These are phyloP conservation scores for Drosophila testacea DNA, from an alignment of 2,888 invertebrate genomes.

Conservation along the genomic window DNA sequence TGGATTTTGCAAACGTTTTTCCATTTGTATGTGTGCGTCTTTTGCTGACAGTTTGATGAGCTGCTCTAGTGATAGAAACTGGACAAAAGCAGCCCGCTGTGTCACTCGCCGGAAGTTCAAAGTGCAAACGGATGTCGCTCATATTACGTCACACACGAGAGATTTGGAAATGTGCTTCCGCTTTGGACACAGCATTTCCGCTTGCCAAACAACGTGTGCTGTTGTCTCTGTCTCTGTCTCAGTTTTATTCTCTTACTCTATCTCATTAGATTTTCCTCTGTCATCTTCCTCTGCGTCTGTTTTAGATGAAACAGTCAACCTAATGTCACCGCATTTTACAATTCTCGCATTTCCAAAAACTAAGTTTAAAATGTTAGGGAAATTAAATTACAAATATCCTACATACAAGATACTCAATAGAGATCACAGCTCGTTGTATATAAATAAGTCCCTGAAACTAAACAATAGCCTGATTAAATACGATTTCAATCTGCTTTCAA, in stretches of 20 bases:
- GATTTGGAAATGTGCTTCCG: slow-evolving; percentile 61
- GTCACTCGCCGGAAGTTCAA: slow-evolving; percentile 68
- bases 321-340: slow-evolving; percentile 20
- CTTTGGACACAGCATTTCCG: slow-evolving; percentile 44
- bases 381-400: slow-evolving; percentile 50
- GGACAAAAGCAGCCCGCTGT: slow-evolving; percentile 42
- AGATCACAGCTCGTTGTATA: slow-evolving; percentile 4
- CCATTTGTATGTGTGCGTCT: not conserved
- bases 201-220: slow-evolving; percentile 30
- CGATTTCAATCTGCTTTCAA: slow-evolving; percentile 13
- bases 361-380: slow-evolving; percentile 32
- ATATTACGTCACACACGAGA: slow-evolving; percentile 68
- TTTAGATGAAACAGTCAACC: slow-evolving; percentile 18
- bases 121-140: slow-evolving; percentile 77
- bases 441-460: too few species aligned
- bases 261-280: not conserved
- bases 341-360: slow-evolving; percentile 17
- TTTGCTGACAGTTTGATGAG: slow-evolving; percentile 49
- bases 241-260: not conserved
- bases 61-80: slow-evolving; percentile 12
- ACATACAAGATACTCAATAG: slow-evolving; percentile 15
- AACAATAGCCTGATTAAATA: slow-evolving; percentile 3
- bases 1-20: not conserved
- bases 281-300: not conserved
- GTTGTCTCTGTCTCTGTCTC: slow-evolving; percentile 14